Base-by-base conservation (phyloP, 2,888 invertebrate genomes). In the Campoletis raptor region DNA sequence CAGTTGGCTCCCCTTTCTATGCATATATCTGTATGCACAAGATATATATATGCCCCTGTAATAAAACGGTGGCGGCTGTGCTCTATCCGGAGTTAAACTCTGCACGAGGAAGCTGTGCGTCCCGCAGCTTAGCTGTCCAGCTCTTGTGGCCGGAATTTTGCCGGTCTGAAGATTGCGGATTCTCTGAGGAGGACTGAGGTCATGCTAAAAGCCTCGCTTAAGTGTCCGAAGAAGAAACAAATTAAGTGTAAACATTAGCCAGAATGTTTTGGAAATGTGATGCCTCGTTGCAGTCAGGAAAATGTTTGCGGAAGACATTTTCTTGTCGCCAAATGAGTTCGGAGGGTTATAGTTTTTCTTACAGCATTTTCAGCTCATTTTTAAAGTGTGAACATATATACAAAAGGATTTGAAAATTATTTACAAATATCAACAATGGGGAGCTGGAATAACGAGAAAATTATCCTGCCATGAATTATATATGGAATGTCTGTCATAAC, bases 21-120 rank as follows among this genome's bases (percentile, higher is more conserved):
- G 15, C 54, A 42, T 42, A 40, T 66, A 48, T 48, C 66, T 7
- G n/a, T 61, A 18, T 45, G 42, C 7, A 61, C 42, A 7, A n/a
- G 6, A 6, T 72, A 69, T 24, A 45, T 67, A 67, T 7, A 72
- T n/a, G 30, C 10, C 9, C 45, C 18, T 85, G 74, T 77, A 82
- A 82, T 81, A 81, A 78, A 81, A 73, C 57, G 78, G 48, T 24
- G 48, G 54, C 40, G 67, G 52, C 40, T 77, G 77, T 52, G 61
- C 64, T 30, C 57, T 64, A 24, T 81, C 72, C 73, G 64, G 76
- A 85, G 77, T 77, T 64, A 85, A 85, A 81, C 48, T 54, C 61
- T 57, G 70, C 77, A 85, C 81, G 85, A 73, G 78, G 81, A 67
- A 81, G 78, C 57, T 73, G 40, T 52, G 66, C 67, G 64, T 52